Evolutionary conservation across 2,113 vertebrate genomes (phyloP).

Genomic region (Galemys pyrenaicus): DNA sequence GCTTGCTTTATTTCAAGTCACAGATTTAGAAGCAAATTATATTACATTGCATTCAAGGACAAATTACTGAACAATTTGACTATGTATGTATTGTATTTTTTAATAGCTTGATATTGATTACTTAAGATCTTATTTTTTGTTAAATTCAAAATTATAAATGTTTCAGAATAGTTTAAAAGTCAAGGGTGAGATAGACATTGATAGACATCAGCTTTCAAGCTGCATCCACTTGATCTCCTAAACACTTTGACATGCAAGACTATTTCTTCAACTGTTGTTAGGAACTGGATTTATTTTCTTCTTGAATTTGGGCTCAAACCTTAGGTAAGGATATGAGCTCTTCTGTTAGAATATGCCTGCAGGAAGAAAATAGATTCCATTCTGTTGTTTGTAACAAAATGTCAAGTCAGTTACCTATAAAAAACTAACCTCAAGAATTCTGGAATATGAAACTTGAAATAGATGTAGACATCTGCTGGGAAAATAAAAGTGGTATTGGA

Average conservation of each 20-base stretch:
- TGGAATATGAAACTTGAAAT: slow-evolving; percentile 1
- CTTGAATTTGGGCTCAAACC: background rate
- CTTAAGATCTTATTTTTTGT: slow-evolving; percentile 12
- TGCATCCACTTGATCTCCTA: background rate
- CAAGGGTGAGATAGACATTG: background rate
- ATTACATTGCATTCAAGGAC: slow-evolving; percentile 54
- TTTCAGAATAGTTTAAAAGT: slow-evolving; percentile 29
- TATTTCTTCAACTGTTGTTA: slow-evolving; percentile 39
- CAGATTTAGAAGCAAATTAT: slow-evolving; percentile 60
- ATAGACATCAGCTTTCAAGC: slow-evolving; percentile 14
- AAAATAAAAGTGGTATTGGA: background rate
- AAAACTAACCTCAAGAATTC: slow-evolving; percentile 7
- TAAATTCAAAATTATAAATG: slow-evolving; percentile 44
- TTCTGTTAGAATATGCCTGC: slow-evolving; percentile 13
- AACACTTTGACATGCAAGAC: background rate
- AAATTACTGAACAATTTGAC: slow-evolving; percentile 36
- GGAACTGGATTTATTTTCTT: slow-evolving; percentile 55
- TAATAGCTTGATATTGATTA: background rate
- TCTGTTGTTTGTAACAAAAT: slow-evolving; percentile 42
- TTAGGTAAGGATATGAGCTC: slow-evolving; percentile 5
- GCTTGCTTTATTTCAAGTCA: background rate
- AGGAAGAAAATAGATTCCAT: background rate
- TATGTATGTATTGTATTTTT: slow-evolving; percentile 33
- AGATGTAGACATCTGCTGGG: background rate
- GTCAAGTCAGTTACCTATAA: background rate